A percentile compares a stretch with the other conserved stretches of the same genome.
These are phyloP conservation scores for Bicyclus anynana DNA, from an alignment of 1,140 invertebrate genomes.

Conservation along the genomic window DNA sequence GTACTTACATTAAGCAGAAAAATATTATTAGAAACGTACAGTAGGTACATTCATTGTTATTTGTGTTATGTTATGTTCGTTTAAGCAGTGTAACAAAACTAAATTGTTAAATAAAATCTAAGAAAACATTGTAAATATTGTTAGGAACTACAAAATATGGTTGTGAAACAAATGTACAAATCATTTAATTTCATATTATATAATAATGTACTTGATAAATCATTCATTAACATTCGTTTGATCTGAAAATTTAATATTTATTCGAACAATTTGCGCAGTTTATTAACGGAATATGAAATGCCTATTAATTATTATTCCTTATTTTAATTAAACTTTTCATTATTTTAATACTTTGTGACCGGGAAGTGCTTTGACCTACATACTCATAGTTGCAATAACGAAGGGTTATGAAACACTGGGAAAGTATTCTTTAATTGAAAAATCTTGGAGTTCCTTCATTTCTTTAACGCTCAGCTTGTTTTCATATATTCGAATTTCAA, in stretches of 20 bases:
- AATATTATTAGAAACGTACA: no score
- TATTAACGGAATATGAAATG: conserved; percentile 11
- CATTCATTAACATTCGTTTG: conserved; percentile 9
- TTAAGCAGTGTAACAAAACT: no score
- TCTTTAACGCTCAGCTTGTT: no score
- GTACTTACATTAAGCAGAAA: no score
- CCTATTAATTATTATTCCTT: conserved; percentile 5
- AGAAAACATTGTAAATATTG: no score
- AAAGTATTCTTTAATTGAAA: no score
- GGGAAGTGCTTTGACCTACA: background rate
- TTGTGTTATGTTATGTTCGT: no score
- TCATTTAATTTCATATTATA: conserved; percentile 1
- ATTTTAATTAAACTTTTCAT: conserved; percentile 5
- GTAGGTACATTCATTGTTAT: no score
- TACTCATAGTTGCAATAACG: background rate
- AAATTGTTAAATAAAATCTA: no score
- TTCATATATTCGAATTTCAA: no score
- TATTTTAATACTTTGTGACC: background rate
- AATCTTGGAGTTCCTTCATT: no score
- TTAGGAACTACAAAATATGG: background rate
- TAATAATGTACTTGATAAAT: background rate
- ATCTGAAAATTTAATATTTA: conserved; percentile 9
- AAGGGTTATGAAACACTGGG: no score
- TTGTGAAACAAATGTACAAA: background rate
- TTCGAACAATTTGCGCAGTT: conserved; percentile 9